Conservation (phyloP, 2,888 invertebrate species). For the Oeneis ivallda region DNA sequence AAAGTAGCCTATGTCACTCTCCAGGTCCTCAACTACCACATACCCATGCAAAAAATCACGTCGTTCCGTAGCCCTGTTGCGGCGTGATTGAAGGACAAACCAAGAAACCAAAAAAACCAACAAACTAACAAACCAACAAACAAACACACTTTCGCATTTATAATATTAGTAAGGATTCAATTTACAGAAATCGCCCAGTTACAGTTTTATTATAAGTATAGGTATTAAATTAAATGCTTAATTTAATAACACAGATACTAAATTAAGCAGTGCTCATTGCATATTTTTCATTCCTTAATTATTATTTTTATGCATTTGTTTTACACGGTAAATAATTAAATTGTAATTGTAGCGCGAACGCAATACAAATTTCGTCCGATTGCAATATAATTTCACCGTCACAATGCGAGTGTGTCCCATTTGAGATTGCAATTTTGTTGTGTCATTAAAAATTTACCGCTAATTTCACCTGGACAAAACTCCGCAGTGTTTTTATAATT, state of each 20-base stretch:
- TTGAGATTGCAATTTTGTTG: conserved; percentile 28
- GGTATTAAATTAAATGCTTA: too few species aligned
- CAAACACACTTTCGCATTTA: too few species aligned
- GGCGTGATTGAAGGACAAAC: too few species aligned
- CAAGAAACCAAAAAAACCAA: too few species aligned
- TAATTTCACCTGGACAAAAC: conserved; percentile 39
- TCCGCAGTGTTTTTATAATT: conserved; percentile 38
- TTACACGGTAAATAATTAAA: not conserved
- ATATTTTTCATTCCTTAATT: not conserved
- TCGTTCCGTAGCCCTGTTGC: too few species aligned
- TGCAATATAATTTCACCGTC: conserved; percentile 13
- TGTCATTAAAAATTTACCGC: conserved; percentile 43
- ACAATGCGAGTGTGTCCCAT: conserved; percentile 14
- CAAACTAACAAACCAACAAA: too few species aligned
- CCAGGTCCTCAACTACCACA: too few species aligned
- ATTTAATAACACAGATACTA: not conserved
- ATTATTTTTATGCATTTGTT: not conserved
- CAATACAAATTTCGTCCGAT: conserved; percentile 1
- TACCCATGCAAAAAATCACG: too few species aligned
- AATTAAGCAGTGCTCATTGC: not conserved
- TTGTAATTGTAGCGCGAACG: not conserved
- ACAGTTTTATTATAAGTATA: too few species aligned
- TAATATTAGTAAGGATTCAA: too few species aligned
- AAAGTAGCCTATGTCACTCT: too few species aligned
- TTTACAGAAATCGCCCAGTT: too few species aligned